Base-by-base conservation (phyloP, 2,888 invertebrate genomes). In the Tricholauxania praeusta region DNA sequence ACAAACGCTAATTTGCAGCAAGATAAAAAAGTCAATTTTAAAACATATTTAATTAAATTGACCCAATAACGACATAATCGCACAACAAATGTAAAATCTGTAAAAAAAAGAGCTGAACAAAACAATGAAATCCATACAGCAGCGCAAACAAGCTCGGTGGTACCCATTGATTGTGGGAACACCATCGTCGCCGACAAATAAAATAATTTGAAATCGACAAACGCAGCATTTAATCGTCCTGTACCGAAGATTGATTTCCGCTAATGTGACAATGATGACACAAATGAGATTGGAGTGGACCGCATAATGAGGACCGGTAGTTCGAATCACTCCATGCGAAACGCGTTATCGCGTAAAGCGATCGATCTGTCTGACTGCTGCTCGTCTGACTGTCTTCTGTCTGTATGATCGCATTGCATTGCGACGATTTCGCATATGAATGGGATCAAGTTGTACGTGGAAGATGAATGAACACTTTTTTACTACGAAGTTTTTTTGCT, bases 181-280 rank as follows among this genome's bases (percentile, higher is more conserved):
- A 63, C 62, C 63, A 48, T 10, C 39, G 53, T 70, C 19, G 70
- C 53, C 19, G 62, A 63, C 70, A 70, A 63, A 70, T 70, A 63
- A 49, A 70, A 70, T 70, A 70, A 70, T 70, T 70, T 62, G 70
- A 48, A 63, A 63, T 63, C 70, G 53, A 22, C 39, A 17, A 32
- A 62, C 62, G 70, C 62, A 39, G 55, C 62, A 19, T 49, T 62
- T 60, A 49, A 32, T 63, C 62, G 70, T 53, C 17, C 52, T 53
- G 55, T 17, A 32, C 32, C 17, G 67, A 52, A 71, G 76, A 78
- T 76, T 66, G 77, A 77, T 76, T 79, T 75, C 77, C 75, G 72
- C 73, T 78, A 79, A 79, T 78, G 78, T 79, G 79, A 79, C 79
- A 78, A 75, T 77, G 78, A 77, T 82, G 81, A 80, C 82, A 79